Percentiles rank a stretch among this genome's conserved stretches.
These are phyloP conservation scores for Idaea biselata DNA, from an alignment of 2,888 invertebrate species.

Conservation along the genomic window DNA sequence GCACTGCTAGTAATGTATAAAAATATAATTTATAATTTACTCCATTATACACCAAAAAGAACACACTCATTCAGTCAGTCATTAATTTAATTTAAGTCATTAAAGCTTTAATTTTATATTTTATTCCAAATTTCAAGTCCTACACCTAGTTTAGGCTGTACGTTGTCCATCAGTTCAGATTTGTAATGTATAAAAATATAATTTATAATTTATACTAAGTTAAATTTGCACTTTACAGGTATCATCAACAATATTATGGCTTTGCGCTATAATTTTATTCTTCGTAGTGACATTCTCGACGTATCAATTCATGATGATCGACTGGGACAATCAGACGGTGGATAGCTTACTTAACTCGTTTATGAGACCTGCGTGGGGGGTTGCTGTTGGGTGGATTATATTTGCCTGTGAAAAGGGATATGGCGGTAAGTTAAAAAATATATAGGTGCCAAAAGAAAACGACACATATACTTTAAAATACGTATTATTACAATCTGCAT, in stretches of 20 bases:
- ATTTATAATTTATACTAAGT: no score
- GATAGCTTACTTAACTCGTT: constrained; percentile 59
- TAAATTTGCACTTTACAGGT: constrained; percentile 30
- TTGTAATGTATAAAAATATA: no score
- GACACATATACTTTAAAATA: neutral
- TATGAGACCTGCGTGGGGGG: constrained; percentile 64
- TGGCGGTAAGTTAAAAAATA: constrained; percentile 32
- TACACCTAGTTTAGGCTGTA: no score
- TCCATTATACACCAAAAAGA: no score
- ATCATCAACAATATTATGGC: constrained; percentile 34
- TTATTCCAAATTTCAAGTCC: no score
- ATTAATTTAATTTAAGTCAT: no score
- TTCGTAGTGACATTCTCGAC: constrained; percentile 33
- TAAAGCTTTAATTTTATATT: no score
- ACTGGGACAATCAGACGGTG: constrained; percentile 52
- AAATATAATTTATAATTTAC: no score
- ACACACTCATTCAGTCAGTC: no score
- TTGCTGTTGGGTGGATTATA: constrained; percentile 68
- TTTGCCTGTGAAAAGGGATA: constrained; percentile 69
- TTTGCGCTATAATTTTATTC: constrained; percentile 26
- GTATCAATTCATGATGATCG: constrained; percentile 43
- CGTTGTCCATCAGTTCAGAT: no score
- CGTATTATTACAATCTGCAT: no score
- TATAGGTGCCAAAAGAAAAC: neutral
- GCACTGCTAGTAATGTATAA: no score